Conservation (phyloP, 2,888 invertebrate species). For the Ceraclea dissimilis region DNA sequence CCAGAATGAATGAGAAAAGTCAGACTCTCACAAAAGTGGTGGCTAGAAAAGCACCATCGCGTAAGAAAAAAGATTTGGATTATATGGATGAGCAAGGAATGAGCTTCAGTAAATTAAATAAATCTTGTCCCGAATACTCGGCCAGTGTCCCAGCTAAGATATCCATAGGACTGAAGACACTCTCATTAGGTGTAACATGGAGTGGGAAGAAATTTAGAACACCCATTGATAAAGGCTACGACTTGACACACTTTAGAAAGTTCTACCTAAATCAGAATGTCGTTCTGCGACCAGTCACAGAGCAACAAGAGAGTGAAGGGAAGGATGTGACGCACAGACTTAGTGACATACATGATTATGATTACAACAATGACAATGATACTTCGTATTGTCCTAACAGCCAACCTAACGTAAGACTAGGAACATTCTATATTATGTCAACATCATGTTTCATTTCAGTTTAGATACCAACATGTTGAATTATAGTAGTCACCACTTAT, state of each 20-base stretch:
- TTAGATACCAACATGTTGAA: neutral
- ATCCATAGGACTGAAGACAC: slow-evolving; percentile 44
- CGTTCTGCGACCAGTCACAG: slow-evolving; percentile 31
- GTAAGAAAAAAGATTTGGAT: slow-evolving; percentile 40
- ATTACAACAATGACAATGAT: slow-evolving; percentile 46
- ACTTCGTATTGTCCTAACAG: slow-evolving; percentile 41
- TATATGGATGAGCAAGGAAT: slow-evolving; percentile 38
- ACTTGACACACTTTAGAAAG: slow-evolving; percentile 26
- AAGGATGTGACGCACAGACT: slow-evolving; percentile 25
- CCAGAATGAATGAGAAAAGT: slow-evolving; percentile 17
- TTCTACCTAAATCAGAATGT: slow-evolving; percentile 39
- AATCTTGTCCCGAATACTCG: slow-evolving; percentile 34
- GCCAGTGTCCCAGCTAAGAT: slow-evolving; percentile 42
- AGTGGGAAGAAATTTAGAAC: slow-evolving; percentile 44
- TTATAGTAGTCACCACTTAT: too few relatives aligned
- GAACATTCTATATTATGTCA: too few relatives aligned
- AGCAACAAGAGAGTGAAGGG: slow-evolving; percentile 13
- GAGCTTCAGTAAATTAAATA: slow-evolving; percentile 30
- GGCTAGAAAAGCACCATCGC: slow-evolving; percentile 19
- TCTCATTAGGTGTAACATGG: slow-evolving; percentile 46
- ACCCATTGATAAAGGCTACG: slow-evolving; percentile 35
- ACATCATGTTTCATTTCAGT: too few relatives aligned
- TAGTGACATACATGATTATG: slow-evolving; percentile 38
- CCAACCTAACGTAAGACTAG: slow-evolving; percentile 21
- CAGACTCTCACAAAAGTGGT: slow-evolving; percentile 15